Evolutionary conservation across 2,113 vertebrate genomes (phyloP).

Genomic region (Heterotis niloticus): DNA sequence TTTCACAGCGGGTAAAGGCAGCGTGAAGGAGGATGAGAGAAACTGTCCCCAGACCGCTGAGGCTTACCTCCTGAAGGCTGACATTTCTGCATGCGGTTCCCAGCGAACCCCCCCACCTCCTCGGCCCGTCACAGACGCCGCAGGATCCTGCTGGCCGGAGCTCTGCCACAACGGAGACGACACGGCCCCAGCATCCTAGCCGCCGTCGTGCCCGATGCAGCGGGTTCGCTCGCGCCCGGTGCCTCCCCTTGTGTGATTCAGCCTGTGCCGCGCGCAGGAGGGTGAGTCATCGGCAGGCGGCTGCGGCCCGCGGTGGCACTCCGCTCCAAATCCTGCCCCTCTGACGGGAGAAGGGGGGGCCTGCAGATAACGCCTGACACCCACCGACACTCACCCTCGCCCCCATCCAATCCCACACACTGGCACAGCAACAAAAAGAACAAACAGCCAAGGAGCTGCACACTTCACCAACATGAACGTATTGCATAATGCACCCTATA

Average conservation of each 20-base stretch:
- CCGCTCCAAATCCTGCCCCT: constrained; percentile 14
- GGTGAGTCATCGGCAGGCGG: constrained; percentile 46
- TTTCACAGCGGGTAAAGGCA: background rate
- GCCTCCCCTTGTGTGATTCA: constrained; percentile 17
- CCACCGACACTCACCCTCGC: background rate
- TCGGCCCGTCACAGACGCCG: background rate
- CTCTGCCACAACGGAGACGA: background rate
- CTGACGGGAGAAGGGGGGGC: background rate
- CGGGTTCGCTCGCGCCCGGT: background rate
- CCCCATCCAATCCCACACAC: constrained; percentile 4
- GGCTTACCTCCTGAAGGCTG: constrained; percentile 15
- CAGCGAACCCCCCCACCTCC: background rate
- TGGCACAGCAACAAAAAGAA: background rate
- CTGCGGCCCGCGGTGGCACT: constrained; percentile 34
- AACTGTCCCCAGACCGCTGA: too few relatives aligned
- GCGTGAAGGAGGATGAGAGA: background rate
- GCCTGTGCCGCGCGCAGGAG: background rate
- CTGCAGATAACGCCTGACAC: too few relatives aligned
- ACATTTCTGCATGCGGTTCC: background rate
- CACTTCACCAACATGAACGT: background rate
- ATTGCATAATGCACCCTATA: background rate
- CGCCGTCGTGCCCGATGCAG: background rate
- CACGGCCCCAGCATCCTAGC: background rate
- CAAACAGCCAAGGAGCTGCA: background rate
- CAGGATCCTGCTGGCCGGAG: background rate